phyloP scores from a whole-genome alignment of 2,113 vertebrate genomes.

The human region GRCh38 chr2:189585501-189586000 shows the following conservation, averaged over 20 bases:
- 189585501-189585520: neutral
- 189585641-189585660: neutral
- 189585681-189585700: neutral
- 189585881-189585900: rapidly evolving
- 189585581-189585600: neutral
- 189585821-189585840: neutral
- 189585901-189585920: neutral
- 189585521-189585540: neutral
- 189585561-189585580: neutral
- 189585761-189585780: no score
- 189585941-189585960: neutral
- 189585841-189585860: neutral
- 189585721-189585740: neutral
- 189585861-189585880: neutral
- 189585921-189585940: neutral
- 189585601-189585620: neutral
- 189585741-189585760: neutral
- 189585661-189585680: neutral
- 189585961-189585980: neutral
- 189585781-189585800: no score
- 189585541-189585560: neutral
- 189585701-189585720: neutral
- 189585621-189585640: neutral
- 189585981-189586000: slow-evolving; percentile 14
- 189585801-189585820: neutral